These are phyloP conservation scores for Torymus auratus DNA, from an alignment of 2,888 invertebrate genomes.

Conservation along the genomic window DNA sequence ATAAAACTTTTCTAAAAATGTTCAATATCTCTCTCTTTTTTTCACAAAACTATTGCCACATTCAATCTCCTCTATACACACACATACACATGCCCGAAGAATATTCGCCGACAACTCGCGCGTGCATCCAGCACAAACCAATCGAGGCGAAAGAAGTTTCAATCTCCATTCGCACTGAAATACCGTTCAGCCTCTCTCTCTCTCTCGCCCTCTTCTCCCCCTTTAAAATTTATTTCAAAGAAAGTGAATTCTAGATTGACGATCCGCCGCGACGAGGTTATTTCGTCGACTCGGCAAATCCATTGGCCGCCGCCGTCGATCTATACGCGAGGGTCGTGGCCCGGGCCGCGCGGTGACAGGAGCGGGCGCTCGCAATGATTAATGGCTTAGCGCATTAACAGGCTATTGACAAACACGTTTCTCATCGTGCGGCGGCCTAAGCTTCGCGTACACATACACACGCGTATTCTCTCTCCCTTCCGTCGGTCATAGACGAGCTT, in stretches of 20 bases:
- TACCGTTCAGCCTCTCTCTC: constrained; percentile 25
- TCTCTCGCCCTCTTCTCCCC: not conserved
- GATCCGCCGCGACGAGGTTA: constrained; percentile 57
- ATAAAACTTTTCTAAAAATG: too few relatives aligned
- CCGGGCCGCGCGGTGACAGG: constrained; percentile 70
- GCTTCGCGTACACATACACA: too few relatives aligned
- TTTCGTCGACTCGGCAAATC: constrained; percentile 62
- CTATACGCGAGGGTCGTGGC: constrained; percentile 8
- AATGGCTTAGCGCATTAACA: constrained; percentile 78
- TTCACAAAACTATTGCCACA: not conserved
- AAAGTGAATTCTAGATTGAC: constrained; percentile 58
- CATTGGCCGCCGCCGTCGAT: constrained; percentile 40
- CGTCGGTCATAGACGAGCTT: too few relatives aligned
- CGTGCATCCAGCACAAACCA: not conserved
- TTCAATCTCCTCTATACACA: not conserved
- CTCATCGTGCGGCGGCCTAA: constrained; percentile 61
- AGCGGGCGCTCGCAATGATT: constrained; percentile 75
- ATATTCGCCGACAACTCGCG: not conserved
- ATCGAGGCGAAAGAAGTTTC: constrained; percentile 46
- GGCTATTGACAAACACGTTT: constrained; percentile 77
- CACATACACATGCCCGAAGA: constrained; percentile 7
- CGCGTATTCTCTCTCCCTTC: too few relatives aligned
- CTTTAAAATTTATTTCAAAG: constrained; percentile 51
- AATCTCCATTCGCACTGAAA: constrained; percentile 55
- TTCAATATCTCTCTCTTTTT: too few relatives aligned